Evolutionary conservation across 2,113 vertebrate species (phyloP).

Genomic region (Telmatochromis bifrenatus): DNA sequence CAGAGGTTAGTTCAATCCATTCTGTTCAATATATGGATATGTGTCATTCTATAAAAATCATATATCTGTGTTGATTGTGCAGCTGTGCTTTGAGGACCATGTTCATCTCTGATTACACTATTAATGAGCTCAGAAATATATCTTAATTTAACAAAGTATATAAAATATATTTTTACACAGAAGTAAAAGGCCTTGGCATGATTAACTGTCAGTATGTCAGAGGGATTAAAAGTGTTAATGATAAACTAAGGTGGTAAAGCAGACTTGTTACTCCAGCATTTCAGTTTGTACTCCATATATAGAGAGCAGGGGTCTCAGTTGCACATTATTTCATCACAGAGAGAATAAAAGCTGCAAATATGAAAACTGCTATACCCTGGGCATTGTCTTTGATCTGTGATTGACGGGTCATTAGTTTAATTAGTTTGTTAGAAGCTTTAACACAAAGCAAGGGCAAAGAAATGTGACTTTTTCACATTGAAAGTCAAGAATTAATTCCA

Average conservation of each 20-base stretch:
- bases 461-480: background rate
- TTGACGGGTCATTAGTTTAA: background rate
- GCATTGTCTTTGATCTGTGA: background rate
- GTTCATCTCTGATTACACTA: rapidly evolving
- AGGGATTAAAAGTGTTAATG: background rate
- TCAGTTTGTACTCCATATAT: background rate
- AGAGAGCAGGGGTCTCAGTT: background rate
- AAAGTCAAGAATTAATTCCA: background rate
- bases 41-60: background rate
- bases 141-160: background rate
- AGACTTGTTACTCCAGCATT: background rate
- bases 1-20: background rate
- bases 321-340: background rate
- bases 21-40: background rate
- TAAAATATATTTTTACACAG: background rate
- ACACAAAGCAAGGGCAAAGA: background rate
- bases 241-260: background rate
- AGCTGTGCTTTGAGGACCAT: background rate
- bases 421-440: background rate
- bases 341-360: background rate
- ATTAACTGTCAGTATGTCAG: background rate
- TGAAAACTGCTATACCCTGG: background rate
- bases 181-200: background rate
- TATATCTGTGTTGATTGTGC: background rate
- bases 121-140: background rate